phyloP scores from a whole-genome alignment of 2,888 invertebrate genomes.

The Elysia crispata region DNA sequence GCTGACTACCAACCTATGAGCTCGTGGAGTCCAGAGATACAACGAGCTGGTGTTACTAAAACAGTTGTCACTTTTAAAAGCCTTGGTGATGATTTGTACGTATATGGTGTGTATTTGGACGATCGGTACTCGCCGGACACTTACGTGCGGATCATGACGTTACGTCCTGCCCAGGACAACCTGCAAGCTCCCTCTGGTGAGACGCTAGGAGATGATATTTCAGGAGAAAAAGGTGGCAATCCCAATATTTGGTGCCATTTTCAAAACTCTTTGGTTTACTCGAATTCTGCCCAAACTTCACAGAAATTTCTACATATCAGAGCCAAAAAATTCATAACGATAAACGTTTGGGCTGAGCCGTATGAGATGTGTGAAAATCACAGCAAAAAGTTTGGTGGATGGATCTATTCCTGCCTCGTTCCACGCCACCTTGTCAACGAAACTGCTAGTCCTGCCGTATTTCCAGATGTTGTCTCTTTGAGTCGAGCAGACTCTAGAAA shows the following conservation, averaged over 20 bases:
- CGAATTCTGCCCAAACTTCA: too few species aligned
- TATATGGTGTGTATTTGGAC: slow-evolving; percentile 67
- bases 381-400: slow-evolving; percentile 71
- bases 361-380: slow-evolving; percentile 77
- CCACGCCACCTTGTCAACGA: slow-evolving; percentile 48
- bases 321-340: not conserved
- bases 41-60: not conserved
- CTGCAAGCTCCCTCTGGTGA: not conserved
- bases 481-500: too few species aligned
- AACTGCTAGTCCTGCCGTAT: not conserved
- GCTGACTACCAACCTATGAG: not conserved
- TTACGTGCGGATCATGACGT: slow-evolving; percentile 57
- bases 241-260: too few species aligned
- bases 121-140: slow-evolving; percentile 53
- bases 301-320: not conserved
- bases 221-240: not conserved
- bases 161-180: slow-evolving; percentile 54
- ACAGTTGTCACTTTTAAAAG: slow-evolving; percentile 20
- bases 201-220: not conserved
- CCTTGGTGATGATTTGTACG: slow-evolving; percentile 50
- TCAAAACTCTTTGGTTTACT: too few species aligned
- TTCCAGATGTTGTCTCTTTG: too few species aligned
- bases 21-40: not conserved
- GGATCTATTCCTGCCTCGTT: slow-evolving; percentile 70
- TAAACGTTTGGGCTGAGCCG: slow-evolving; percentile 6